Evolutionary conservation across 2,888 invertebrate species (phyloP), one percentile per base, ranked within the genome.

Genomic region (Slavum lentiscoides): DNA sequence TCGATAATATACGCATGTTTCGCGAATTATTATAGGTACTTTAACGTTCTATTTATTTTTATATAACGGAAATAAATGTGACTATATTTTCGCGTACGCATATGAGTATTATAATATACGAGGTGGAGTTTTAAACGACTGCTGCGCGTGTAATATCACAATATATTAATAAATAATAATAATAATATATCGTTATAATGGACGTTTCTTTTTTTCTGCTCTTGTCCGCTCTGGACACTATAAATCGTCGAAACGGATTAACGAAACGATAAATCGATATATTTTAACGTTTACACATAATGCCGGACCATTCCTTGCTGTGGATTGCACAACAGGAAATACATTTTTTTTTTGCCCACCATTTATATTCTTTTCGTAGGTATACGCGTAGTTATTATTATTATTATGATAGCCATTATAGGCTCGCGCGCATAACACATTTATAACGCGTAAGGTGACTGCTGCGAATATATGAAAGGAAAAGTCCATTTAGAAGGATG

Each of bases 311-410:
- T 39, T n/a, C 39, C 30, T 17, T 72, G 30, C 4, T 30, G 30
- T 43, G 70, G 59, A 67, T 67, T 75, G 67, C 80, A 80, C 80
- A 80, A 80, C 80, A 70, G 80, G 80, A 72, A 80, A 17, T 75
- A 55, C 61, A 6, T 30, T 55, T 70, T 55, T 70, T 55, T 30
- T 30, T 30, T 4, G 30, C 30, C 30, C 30, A n/a, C 8, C 9
- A 30, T 69, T 68, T 4, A 30, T 68, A 30, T 49, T 76, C 21
- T n/a, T 8, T 53, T 37, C 53, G 19, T 43, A 39, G 23, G 43
- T 76, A 37, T 7, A 9, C 30, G 30, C 30, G 30, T 30, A 2
- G 4, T 53, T 53, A 53, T 53, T 53, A 64, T 5, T 43, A 43
- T 43, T 64, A 37, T 37, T 53, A 37, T 53, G 15, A 30, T 30